Percentiles rank a stretch among this genome's conserved stretches.
Evolutionary conservation across 2,888 invertebrate species (phyloP).

Genomic region (Drosophila paramelanica): DNA sequence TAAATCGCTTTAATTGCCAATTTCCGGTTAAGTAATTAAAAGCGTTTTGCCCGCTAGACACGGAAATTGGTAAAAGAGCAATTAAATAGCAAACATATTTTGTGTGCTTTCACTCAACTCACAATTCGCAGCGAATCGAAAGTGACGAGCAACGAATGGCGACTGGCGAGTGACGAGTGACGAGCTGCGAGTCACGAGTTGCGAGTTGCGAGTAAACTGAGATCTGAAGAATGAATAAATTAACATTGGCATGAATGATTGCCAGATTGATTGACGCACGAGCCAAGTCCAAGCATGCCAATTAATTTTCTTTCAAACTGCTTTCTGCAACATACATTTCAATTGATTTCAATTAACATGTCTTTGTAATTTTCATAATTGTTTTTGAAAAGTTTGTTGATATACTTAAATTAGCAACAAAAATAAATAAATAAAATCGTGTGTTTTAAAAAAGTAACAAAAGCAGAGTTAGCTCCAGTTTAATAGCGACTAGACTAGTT

Average conservation of each 20-base stretch:
- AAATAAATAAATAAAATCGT: not conserved
- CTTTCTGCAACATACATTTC: conserved; percentile 23
- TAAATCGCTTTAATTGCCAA: conserved; percentile 82
- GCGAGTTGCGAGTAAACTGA: not conserved
- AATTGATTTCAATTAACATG: conserved; percentile 33
- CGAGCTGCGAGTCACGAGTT: conserved; percentile 6
- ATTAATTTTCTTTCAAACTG: conserved; percentile 2
- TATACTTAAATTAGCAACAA: too few species aligned
- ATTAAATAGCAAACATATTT: conserved; percentile 75
- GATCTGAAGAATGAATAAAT: conserved; percentile 65
- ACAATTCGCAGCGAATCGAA: conserved; percentile 1
- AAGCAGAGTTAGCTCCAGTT: too few species aligned
- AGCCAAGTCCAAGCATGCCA: conserved; percentile 16
- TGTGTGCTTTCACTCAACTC: conserved; percentile 25
- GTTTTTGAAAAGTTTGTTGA: not conserved
- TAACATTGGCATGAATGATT: conserved; percentile 67
- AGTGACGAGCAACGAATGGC: not conserved
- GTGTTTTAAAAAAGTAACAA: too few species aligned
- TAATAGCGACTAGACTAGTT: too few species aligned
- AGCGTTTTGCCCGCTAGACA: conserved; percentile 64
- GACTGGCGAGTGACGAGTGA: conserved; percentile 15
- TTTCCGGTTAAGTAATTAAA: conserved; percentile 81
- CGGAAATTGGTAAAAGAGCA: conserved; percentile 72
- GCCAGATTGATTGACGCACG: conserved; percentile 60
- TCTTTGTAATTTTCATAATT: conserved; percentile 2